Evolutionary conservation across 2,888 invertebrate genomes (phyloP), one percentile per base, ranked within the genome.

Genomic region (Stictocephala bisonia): DNA sequence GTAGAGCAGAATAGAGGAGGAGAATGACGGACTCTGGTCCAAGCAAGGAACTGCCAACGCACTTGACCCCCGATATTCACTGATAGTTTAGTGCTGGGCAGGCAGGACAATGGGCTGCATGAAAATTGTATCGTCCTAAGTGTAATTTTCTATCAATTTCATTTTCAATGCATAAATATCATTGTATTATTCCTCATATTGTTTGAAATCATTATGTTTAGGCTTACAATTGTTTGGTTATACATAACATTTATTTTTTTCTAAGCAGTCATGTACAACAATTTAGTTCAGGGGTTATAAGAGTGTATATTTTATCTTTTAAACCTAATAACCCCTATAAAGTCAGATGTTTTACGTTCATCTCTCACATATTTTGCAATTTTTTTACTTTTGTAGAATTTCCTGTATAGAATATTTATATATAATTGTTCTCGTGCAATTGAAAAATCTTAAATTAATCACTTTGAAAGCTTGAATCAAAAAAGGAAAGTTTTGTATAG

Each of bases 1-100:
- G 75, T 78, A 77, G 75, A 70, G 7, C 41, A 27, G 48, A 26
- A 22, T 53, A 48, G 27, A 13, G 48, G 44, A 26, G 13, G 70
- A 44, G 48, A 44, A 44, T 20, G 40, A 40, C 3, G 27, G 48
- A 24, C 40, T 68, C 11, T 11, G 6, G 31, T 70, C 70, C 70
- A 26, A 35, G 22, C 27, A 24, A 69, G 69, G 24, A 53, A 71
- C 70, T 71, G 70, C 70, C 70, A 58, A 40, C 58, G 31, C 56
- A 71, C 56, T 22, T n/a, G n/a, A 40, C 22, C 27, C 9, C 15
- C 31, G n/a, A 22, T n/a, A n/a, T n/a, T 53, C 53, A 26, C 26
- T 22, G 11, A 53, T 26, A 53, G 4, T 29, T 22, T 35, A 60
- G 60, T 60, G 40, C 29, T 22, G 15, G 64, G 64, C 64, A 64